Conservation (phyloP, 2,888 invertebrate genomes). For the Eupithecia abbreviata region DNA sequence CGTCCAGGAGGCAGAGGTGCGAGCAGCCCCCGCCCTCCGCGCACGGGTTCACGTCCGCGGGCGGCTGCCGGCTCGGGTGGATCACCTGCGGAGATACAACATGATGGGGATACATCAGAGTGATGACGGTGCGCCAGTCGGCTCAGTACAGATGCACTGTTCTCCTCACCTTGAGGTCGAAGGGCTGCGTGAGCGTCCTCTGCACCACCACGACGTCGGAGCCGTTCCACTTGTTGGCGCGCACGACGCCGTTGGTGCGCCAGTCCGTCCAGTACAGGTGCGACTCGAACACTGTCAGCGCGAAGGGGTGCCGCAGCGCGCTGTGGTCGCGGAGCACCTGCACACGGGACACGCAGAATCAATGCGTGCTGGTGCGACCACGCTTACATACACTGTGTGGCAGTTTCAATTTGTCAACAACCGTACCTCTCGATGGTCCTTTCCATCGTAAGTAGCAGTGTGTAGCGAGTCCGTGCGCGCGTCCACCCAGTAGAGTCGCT, state of each 20-base stretch:
- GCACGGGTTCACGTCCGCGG: conserved; percentile 85
- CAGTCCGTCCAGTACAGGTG: conserved; percentile 98
- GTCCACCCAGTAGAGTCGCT: conserved; percentile 93
- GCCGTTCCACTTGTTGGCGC: conserved; percentile 94
- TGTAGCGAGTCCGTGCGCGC: conserved; percentile 93
- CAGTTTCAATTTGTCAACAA: background rate
- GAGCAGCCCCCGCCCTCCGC: conserved; percentile 90
- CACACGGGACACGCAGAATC: background rate
- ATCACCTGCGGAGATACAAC: conserved; percentile 55
- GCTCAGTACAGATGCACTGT: background rate
- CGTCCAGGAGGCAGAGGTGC: conserved; percentile 90
- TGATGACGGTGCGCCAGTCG: background rate
- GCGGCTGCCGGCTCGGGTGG: conserved; percentile 74
- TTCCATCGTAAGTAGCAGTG: conserved; percentile 91
- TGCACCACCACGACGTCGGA: conserved; percentile 90
- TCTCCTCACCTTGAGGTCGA: conserved; percentile 89
- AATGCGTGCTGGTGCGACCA: background rate
- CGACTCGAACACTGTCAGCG: conserved; percentile 92
- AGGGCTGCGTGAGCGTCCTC: conserved; percentile 93
- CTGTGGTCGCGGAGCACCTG: conserved; percentile 88
- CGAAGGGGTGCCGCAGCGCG: conserved; percentile 93
- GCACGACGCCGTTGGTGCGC: conserved; percentile 92
- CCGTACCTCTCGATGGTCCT: conserved; percentile 83
- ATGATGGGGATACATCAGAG: background rate
- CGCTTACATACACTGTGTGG: too few species aligned